Evolutionary conservation across 2,888 invertebrate species (phyloP), one percentile per base, ranked within the genome.

Genomic region (Rosalia funebris): DNA sequence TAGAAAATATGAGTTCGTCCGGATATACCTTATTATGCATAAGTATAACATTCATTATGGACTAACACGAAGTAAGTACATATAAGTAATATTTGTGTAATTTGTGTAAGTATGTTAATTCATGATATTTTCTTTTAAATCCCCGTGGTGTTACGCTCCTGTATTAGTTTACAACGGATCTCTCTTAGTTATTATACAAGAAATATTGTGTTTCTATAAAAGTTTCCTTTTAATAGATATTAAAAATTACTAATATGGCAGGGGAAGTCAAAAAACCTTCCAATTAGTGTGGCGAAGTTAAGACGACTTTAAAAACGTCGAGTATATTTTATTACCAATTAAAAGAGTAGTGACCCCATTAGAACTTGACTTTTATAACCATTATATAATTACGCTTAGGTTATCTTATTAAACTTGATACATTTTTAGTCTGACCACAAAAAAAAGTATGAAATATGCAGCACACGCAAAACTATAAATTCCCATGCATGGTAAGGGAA

Each of bases 401-500:
- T 41, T 53, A 42, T 32, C 17, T 32, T 32, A 53, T 41, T 42
- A 42, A 41, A 53, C 53, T 42, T 53, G 53, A 53, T 53, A 53
- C 32, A 44, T 20, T 42, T 50, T 36, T 37, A 36, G 52, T 41
- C 14, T 17, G 36, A 41, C 42, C 46, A 45, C 20, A 44, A 47
- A 39, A 52, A 39, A 37, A 52, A 55, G 42, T 32, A 31, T 31
- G 45, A 60, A 62, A 56, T 48, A 53, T 50, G 61, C 60, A 62
- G 57, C 55, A 60, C 64, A 60, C 54, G 62, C 61, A 60, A 61
- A 69, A 69, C 62, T 57, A 60, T 54, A 60, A 64, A 62, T 68
- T 70, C 66, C 62, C 65, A 68, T 63, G 68, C 62, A 54, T 39
- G 17, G 64, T 54, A 69, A 65, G 64, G 69, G 68, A 71, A 72